These are phyloP conservation scores for Theocolax elegans DNA, from an alignment of 1,140 invertebrate species.

Conservation along the genomic window DNA sequence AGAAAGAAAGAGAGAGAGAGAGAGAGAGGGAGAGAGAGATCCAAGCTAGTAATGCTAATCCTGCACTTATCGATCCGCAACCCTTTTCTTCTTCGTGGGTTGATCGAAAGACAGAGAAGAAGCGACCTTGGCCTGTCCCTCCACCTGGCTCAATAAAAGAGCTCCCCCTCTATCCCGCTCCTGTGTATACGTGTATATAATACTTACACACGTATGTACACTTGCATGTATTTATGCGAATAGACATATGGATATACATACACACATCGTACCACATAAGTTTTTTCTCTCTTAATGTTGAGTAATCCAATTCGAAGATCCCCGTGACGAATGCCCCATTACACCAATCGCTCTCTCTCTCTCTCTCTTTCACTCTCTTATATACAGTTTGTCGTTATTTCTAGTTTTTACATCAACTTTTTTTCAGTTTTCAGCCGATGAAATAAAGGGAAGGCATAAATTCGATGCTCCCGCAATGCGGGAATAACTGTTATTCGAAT, in stretches of 20 bases:
- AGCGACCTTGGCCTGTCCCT: conserved; percentile 61
- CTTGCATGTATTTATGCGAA: too few relatives aligned
- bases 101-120: conserved; percentile 54
- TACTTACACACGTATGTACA: background rate
- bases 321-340: conserved; percentile 11
- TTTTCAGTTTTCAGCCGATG: background rate
- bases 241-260: too few relatives aligned
- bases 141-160: conserved; percentile 62
- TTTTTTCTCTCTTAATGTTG: background rate
- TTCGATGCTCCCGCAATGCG: background rate
- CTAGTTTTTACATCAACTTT: background rate
- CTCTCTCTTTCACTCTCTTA: background rate
- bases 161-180: conserved; percentile 27
- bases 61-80: conserved; percentile 64
- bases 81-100: conserved; percentile 54
- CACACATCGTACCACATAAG: background rate
- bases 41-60: conserved; percentile 60
- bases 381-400: background rate
- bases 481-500: background rate
- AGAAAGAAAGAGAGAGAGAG: background rate
- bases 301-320: conserved; percentile 5
- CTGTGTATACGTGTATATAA: background rate
- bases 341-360: conserved; percentile 11
- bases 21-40: conserved; percentile 10
- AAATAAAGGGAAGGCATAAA: conserved; percentile 3